Evolutionary conservation across 1,140 invertebrate genomes (phyloP), one percentile per base, ranked within the genome.

Genomic region (Bombus waltoni): DNA sequence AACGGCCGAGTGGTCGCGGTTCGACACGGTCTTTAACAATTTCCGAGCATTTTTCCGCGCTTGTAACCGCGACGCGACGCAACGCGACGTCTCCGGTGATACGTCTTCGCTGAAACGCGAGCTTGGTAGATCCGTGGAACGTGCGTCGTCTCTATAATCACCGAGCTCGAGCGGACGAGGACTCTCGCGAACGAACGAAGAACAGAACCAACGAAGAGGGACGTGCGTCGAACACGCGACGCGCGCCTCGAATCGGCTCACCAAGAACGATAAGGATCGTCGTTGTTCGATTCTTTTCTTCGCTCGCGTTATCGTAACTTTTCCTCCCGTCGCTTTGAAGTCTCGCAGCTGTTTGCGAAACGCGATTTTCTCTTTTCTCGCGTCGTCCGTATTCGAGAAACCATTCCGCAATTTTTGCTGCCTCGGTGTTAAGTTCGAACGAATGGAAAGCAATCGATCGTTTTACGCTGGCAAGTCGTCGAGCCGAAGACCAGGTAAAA

Each of bases 21-120:
- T 78, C 53, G 81, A n/a, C 81, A 71, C 47, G 81, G 47, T 35
- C 80, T 79, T 83, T 80, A 78, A 84, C 80, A 66, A 90, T 89
- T 87, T 87, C 80, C 82, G 62, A 82, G 86, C 82, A n/a, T 88
- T 91, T 66, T 83, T 70, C 68, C 68, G 18, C 35, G 28, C 38
- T 32, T 72, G 2, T 42, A 42, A 42, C 70, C 1, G 4, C 47
- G 47, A 18, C 15, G 3, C 38, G 38, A 40, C 38, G 38, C 38
- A 3, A 40, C 3, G 38, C 38, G 38, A 40, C 38, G 32, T 32
- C 32, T 1, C 32, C 32, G 38, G 38, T 38, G 38, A 88, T 74
- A 83, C 77, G 75, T 22, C 32, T n/a, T n/a, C 53, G 25, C 40
- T 75, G 53, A 62, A 87, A 83, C 66, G 59, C 44, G 66, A 88